These are phyloP conservation scores for Odontamblyopus lacepedii DNA, from an alignment of 2,797 vertebrate species.

Conservation along the genomic window DNA sequence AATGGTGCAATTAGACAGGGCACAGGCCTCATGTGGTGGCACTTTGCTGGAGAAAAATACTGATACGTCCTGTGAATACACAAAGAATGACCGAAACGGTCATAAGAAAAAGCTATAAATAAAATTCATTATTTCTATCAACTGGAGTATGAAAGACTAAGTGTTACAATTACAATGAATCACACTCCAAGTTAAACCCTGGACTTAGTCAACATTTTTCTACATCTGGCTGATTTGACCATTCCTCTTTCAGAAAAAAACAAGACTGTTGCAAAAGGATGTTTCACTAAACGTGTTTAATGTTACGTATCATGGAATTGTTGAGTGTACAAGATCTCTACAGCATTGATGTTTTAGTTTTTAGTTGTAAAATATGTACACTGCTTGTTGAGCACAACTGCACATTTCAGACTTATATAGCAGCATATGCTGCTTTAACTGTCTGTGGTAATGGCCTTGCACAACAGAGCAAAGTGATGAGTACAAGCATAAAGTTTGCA, in stretches of 20 bases:
- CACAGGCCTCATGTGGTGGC: slow-evolving; percentile 37
- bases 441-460: neutral
- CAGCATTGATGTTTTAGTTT: neutral
- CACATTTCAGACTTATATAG: neutral
- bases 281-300: neutral
- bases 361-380: too few species aligned
- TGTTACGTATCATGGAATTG: neutral
- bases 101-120: neutral
- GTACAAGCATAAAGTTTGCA: slow-evolving; percentile 11
- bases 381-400: too few species aligned
- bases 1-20: slow-evolving; percentile 58
- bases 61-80: slow-evolving; percentile 26
- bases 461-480: neutral
- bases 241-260: neutral
- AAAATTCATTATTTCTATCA: neutral
- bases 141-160: neutral
- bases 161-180: neutral
- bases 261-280: neutral
- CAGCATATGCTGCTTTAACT: neutral
- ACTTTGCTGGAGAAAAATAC: slow-evolving; percentile 31
- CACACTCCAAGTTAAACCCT: neutral
- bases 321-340: neutral
- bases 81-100: slow-evolving; percentile 27
- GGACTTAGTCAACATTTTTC: neutral
- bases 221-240: neutral